Evolutionary conservation across 1,140 invertebrate species (phyloP), one percentile per base, ranked within the genome.

Genomic region (Pseudomyrmex pallidus): DNA sequence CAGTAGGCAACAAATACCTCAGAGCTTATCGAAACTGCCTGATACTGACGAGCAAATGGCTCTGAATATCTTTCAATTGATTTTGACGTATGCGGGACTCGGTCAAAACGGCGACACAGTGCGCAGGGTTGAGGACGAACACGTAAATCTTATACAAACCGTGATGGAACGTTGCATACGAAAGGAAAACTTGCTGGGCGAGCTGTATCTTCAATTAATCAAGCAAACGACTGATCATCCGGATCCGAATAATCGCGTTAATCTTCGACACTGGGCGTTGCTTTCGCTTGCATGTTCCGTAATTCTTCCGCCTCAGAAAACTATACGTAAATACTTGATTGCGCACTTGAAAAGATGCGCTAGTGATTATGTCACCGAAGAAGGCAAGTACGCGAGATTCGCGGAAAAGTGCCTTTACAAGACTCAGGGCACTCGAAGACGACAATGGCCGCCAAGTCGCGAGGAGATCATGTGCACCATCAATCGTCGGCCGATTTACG

Each of bases 391-490:
- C 93, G 98, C 98, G 7, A 95, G 98, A 89, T 98, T 99, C 92
- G 98, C 98, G 46, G 97, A 99, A 92, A 98, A 98, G 96, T 98
- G 97, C 92, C 95, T 98, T 48, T 95, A 96, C 63, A 97, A 98
- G 92, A 98, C 97, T 50, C 96, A 98, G 86, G 97, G 98, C 74
- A 98, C 98, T 3, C 95, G 97, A 46, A 96, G 98, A 44, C 95
- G 98, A 0, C 97, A 98, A 86, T 98, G 97, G 96, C 97, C 98
- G n/a, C 98, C 98, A 5, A 99, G 98, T 8, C 96, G 97, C 70
- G 98, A 98, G 91, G 98, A 99, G 95, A 97, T 99, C 84, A 95
- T 98, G 85, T 99, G 98, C 92, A 98, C 98, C 0, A 98, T 98
- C 15, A 98, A 98, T 89, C 95, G 98, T 61, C 95, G 98, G 82